These are phyloP conservation scores for Machimus rusticus DNA, from an alignment of 2,888 invertebrate species.

Conservation along the genomic window DNA sequence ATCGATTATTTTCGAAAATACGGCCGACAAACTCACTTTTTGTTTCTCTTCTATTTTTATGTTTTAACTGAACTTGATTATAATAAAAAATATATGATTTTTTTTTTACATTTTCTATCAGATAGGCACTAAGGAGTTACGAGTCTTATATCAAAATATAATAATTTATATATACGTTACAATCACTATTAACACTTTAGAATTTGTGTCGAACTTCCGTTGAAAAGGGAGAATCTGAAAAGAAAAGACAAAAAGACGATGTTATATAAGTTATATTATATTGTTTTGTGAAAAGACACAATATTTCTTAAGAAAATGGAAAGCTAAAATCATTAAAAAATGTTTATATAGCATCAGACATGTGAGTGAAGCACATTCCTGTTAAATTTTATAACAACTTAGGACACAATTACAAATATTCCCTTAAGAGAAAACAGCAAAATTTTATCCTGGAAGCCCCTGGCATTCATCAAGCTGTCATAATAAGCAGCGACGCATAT, in stretches of 20 bases:
- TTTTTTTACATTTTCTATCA: slow-evolving; percentile 11
- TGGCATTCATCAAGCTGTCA: neutral
- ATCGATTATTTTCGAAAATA: slow-evolving; percentile 63
- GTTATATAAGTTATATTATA: neutral
- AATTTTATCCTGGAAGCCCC: neutral
- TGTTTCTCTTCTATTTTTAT: slow-evolving; percentile 48
- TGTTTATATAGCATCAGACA: neutral
- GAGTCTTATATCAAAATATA: slow-evolving; percentile 16
- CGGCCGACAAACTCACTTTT: slow-evolving; percentile 58
- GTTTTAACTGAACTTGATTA: slow-evolving; percentile 20
- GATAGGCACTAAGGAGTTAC: slow-evolving; percentile 8
- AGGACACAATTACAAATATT: neutral
- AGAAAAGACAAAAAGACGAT: neutral
- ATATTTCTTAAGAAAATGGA: neutral
- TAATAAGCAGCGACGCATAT: neutral
- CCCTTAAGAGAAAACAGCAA: neutral
- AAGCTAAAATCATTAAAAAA: neutral
- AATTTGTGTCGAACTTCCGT: neutral
- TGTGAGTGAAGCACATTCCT: neutral
- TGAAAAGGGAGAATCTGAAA: neutral
- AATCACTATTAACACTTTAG: neutral
- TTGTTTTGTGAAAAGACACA: neutral
- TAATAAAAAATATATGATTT: neutral
- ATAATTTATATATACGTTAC: neutral
- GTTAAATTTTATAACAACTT: neutral